Evolutionary conservation across 2,113 vertebrate species (phyloP).

Genomic region (Tonatia bakeri): DNA sequence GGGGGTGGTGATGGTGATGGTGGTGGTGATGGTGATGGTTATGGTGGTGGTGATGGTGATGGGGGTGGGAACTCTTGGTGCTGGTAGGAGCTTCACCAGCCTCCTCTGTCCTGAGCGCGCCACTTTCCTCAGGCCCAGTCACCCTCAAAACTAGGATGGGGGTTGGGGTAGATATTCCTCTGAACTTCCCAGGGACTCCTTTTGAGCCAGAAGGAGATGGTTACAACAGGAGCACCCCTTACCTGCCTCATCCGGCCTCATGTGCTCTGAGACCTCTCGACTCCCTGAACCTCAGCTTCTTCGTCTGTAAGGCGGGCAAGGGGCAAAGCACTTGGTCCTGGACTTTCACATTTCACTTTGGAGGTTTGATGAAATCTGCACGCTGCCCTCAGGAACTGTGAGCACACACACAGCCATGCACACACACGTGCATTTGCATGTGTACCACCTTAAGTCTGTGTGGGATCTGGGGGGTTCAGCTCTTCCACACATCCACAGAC

Average conservation of each 20-base stretch:
- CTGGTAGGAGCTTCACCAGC: background rate
- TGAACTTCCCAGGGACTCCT: background rate
- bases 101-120: background rate
- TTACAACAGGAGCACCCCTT: no score
- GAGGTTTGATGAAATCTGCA: background rate
- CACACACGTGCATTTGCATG: background rate
- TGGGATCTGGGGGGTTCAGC: background rate
- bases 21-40: fast-evolving
- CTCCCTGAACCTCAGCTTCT: background rate
- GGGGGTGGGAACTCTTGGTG: background rate
- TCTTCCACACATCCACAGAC: background rate
- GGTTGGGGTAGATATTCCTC: background rate
- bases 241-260: background rate
- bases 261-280: no score
- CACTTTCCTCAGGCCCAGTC: background rate
- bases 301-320: background rate
- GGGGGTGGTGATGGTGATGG: fast-evolving
- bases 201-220: background rate
- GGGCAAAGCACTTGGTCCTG: background rate
- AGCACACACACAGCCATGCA: background rate
- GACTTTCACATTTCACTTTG: background rate
- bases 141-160: background rate
- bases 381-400: background rate
- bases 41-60: fast-evolving
- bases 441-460: background rate